Conservation (phyloP, 2,797 vertebrate genomes). For the Eulemur coronatus region DNA sequence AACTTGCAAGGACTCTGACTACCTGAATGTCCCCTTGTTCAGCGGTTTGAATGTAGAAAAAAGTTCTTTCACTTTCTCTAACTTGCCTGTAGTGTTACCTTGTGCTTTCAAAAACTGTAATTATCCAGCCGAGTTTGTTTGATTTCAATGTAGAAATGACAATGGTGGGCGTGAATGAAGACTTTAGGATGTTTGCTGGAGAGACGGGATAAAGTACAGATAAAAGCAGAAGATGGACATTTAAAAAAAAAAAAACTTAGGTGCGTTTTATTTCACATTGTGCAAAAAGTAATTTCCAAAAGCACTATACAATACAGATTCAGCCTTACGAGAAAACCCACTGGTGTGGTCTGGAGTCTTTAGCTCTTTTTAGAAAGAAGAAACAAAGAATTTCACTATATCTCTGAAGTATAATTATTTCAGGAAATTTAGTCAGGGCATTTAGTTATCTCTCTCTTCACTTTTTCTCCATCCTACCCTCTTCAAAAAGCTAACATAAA, state of each 20-base stretch:
- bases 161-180: neutral
- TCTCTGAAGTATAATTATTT: neutral
- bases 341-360: neutral
- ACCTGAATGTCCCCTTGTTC: neutral
- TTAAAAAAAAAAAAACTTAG: neutral
- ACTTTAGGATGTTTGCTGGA: neutral
- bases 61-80: neutral
- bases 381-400: neutral
- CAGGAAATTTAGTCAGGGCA: neutral
- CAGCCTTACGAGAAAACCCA: neutral
- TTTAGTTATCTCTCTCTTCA: neutral
- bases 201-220: neutral
- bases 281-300: neutral
- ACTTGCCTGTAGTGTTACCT: neutral
- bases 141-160: neutral
- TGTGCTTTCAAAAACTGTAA: neutral
- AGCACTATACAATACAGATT: neutral
- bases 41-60: neutral
- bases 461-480: neutral
- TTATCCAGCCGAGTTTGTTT: neutral
- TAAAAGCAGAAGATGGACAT: constrained; percentile 5
- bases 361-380: constrained; percentile 12
- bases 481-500: neutral
- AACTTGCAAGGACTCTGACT: neutral
- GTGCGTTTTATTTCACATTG: neutral